Evolutionary conservation across 2,113 vertebrate genomes (phyloP).

Genomic region (Brevimyrus niger): DNA sequence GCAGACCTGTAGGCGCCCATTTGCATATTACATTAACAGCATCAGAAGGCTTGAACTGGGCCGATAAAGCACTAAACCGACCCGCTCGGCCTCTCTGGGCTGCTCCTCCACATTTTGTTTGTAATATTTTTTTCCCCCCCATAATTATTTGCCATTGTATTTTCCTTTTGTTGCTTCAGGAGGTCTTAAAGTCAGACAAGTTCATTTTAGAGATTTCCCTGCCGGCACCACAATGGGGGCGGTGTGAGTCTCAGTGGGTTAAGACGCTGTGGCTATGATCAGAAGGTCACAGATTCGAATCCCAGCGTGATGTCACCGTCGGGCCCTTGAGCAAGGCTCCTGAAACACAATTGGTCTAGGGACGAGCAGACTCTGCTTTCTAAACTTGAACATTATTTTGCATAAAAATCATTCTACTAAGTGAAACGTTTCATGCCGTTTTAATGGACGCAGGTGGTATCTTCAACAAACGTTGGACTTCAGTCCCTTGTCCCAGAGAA

Average conservation of each 20-base stretch:
- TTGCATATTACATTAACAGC: conserved; percentile 65
- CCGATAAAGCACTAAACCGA: neutral
- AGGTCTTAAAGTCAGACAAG: neutral
- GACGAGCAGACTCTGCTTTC: neutral
- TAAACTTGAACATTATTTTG: neutral
- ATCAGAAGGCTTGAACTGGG: neutral
- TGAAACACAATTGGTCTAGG: neutral
- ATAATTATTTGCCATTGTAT: neutral
- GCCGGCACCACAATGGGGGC: neutral
- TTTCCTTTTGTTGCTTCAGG: neutral
- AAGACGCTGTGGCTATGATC: neutral
- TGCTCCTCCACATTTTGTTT: neutral
- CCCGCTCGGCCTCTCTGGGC: neutral
- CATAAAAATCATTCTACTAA: neutral
- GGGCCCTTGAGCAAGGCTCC: neutral
- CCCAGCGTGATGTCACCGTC: neutral
- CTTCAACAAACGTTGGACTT: conserved; percentile 8
- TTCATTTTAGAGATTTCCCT: neutral
- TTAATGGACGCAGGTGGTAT: neutral
- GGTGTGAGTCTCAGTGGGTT: neutral
- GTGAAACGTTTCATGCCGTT: conserved; percentile 2
- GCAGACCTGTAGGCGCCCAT: conserved; percentile 55
- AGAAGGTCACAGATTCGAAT: neutral
- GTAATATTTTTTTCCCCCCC: neutral
- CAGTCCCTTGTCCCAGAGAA: conserved; percentile 25